Percentiles rank a stretch among this genome's conserved stretches.
Conservation (phyloP, 2,113 vertebrate species). For the Ovis canadensis region DNA sequence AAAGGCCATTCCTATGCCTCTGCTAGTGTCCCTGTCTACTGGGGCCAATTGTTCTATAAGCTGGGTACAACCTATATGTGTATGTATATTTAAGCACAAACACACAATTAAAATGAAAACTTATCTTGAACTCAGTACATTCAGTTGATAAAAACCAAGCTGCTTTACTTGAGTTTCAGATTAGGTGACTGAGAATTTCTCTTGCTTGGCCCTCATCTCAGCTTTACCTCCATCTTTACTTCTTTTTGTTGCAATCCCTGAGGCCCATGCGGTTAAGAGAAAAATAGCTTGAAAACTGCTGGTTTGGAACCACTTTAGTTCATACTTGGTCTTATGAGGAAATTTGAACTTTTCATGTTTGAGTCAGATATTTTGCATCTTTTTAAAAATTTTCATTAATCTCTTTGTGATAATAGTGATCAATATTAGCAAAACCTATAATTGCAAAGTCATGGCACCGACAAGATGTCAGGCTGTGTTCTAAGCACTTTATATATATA, state of each 20-base stretch:
- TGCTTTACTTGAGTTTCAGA: neutral
- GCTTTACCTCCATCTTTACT: neutral
- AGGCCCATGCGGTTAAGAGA: neutral
- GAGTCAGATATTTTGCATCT: neutral
- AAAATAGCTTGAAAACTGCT: conserved; percentile 1
- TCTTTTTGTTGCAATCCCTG: neutral
- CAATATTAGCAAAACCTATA: neutral
- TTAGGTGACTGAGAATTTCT: neutral
- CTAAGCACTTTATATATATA: neutral
- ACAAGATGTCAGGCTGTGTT: neutral
- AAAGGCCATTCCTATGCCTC: neutral
- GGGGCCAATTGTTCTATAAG: conserved; percentile 21
- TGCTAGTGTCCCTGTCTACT: neutral
- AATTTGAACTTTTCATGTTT: neutral
- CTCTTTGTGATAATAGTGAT: conserved; percentile 6
- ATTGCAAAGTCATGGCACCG: neutral
- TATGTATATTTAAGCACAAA: neutral
- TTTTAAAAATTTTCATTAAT: neutral
- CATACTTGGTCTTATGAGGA: neutral
- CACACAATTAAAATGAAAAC: neutral
- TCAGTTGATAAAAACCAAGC: neutral
- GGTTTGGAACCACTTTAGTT: neutral
- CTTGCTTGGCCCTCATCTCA: neutral
- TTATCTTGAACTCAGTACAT: neutral
- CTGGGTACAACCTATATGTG: neutral